Evolutionary conservation across 2,888 invertebrate species (phyloP), one percentile per base, ranked within the genome.

Genomic region (Plemyria rubiginata): DNA sequence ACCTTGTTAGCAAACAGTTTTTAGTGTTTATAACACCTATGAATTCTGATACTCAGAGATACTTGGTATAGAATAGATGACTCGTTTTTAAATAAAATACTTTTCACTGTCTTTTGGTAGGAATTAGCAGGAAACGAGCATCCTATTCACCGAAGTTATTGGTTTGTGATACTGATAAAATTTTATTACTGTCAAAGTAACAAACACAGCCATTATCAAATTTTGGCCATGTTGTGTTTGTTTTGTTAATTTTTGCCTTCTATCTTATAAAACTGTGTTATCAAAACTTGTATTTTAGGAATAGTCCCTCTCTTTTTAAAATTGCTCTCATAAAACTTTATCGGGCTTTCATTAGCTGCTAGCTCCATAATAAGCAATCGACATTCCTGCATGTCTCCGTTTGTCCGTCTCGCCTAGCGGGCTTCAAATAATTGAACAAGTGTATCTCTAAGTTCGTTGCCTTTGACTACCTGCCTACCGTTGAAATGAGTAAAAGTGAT

Each of bases 361-460:
- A 61, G 36, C 38, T 78, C 73, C 72, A 79, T 76, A 78, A 79
- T 80, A 83, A 76, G 80, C 74, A 73, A 81, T 77, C 79, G 73
- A 81, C 88, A 90, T 90, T 88, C 90, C 88, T 78, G 70, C 66
- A 74, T 72, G 82, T 76, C 76, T 78, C 79, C 88, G 22, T 22
- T 22, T 22, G 86, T 82, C 72, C 79, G 82, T 81, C 74, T 80
- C 80, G 81, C 85, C 85, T 85, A 86, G 84, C 78, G 78, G 73
- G 85, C 90, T 90, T 87, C 88, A 89, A 90, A 90, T 92, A 90
- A 91, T 90, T 89, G 90, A 85, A 88, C 88, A 90, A 91, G 91
- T 92, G 90, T 80, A 78, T 81, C 84, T 84, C 84, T 80, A 66
- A 84, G 86, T 83, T 87, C 85, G 76, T 82, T 86, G 84, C 76